A percentile compares a stretch with the other conserved stretches of the same genome.
phyloP scores from a whole-genome alignment of 2,888 invertebrate species.

The Ichneumoninae sp. region DNA sequence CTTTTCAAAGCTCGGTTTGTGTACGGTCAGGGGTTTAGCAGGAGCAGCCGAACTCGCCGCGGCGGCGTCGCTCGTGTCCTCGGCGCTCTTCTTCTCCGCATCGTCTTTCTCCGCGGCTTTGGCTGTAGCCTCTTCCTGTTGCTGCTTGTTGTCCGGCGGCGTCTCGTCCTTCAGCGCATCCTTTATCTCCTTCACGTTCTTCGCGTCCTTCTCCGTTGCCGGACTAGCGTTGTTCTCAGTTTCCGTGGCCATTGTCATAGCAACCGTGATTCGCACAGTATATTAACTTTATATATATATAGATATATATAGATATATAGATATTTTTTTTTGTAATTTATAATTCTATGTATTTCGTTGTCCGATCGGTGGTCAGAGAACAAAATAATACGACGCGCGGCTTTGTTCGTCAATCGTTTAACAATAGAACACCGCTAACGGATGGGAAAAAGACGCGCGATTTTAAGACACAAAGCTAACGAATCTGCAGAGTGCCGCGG shows the following conservation, averaged over 20 bases:
- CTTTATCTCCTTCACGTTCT: conserved; percentile 86
- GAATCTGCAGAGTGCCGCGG: background rate
- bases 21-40: conserved; percentile 91
- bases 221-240: conserved; percentile 90
- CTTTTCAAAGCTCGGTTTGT: conserved; percentile 95
- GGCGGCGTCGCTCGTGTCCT: conserved; percentile 84
- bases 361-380: background rate
- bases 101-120: conserved; percentile 83
- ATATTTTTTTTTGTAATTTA: background rate
- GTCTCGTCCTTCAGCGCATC: conserved; percentile 85
- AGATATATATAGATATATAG: background rate
- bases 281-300: background rate
- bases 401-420: background rate
- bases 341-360: background rate
- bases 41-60: conserved; percentile 86
- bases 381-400: background rate
- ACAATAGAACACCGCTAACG: background rate
- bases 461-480: background rate
- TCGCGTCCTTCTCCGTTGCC: conserved; percentile 87
- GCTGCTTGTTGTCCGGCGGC: conserved; percentile 81
- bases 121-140: conserved; percentile 77
- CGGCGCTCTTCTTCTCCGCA: conserved; percentile 80
- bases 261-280: conserved; percentile 49
- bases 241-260: conserved; percentile 90
- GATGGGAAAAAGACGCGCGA: background rate